Evolutionary conservation across 2,888 invertebrate genomes (phyloP), one percentile per base, ranked within the genome.

Genomic region (Drosophila mercatorum): DNA sequence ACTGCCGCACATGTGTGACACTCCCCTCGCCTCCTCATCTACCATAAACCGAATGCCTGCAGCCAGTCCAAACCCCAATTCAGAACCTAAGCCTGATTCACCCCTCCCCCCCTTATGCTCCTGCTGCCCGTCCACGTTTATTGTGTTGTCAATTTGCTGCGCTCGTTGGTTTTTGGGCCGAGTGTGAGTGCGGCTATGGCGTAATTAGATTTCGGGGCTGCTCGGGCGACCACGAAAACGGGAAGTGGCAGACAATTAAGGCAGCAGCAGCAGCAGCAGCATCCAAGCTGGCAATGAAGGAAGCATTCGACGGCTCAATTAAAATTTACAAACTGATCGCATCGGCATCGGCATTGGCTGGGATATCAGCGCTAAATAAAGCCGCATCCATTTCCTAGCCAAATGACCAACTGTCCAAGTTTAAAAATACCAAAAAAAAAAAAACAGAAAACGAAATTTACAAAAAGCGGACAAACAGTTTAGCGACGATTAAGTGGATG

Each of bases 351-450:
- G 40, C 40, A 31, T 34, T 52, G 58, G 40, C 75, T 65, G 68
- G 65, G 44, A 66, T 72, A 67, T 68, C 22, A 66, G 31, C 66
- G 62, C 47, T 44, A 55, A 67, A 65, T 65, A 70, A 69, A 72
- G 49, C 75, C 66, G 41, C 62, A 59, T 8, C 49, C 60, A 78
- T 81, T 84, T 84, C 84, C 84, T 84, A 75, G 72, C 81, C 84
- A 85, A 85, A 82, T 87, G 87, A 85, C 86, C 86, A 86, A 86
- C 81, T 86, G 81, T 86, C 81, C 86, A 84, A 86, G 76, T 81
- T 82, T 73, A 64, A 40, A 55, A 41, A 72, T 43, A 12, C 51
- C 58, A 52, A 68, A 68, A 38, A 56, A 0, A n/a, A 17, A 4
- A 43, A 43, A 3, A 28, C 22, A 22, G 22, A 22, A 22, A 22